phyloP scores from a whole-genome alignment of 1,140 invertebrate genomes.

The Musca vetustissima region DNA sequence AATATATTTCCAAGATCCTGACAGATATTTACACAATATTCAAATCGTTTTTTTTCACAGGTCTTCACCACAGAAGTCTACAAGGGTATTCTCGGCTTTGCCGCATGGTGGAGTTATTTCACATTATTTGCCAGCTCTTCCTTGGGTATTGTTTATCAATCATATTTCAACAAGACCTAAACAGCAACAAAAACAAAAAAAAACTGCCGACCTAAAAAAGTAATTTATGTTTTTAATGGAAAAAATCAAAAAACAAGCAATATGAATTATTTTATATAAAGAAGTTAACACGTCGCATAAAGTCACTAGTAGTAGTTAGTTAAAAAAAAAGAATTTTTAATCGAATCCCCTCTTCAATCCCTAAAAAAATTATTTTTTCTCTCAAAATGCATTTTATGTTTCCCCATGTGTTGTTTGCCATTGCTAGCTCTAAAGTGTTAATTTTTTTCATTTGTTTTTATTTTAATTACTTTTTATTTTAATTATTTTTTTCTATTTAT shows the following conservation, averaged over 20 bases:
- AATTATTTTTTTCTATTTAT: no score
- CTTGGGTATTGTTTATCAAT: conserved; percentile 87
- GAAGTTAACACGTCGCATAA: conserved; percentile 8
- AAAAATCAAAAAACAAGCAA: background rate
- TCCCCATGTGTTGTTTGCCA: no score
- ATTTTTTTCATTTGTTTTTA: no score
- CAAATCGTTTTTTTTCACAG: conserved; percentile 54
- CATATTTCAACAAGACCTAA: conserved; percentile 75
- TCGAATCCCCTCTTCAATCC: no score
- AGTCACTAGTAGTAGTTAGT: conserved; percentile 16
- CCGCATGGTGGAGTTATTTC: conserved; percentile 92
- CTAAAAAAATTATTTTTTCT: background rate
- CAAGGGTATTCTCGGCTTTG: conserved; percentile 84
- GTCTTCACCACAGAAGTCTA: conserved; percentile 87
- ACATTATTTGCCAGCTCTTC: conserved; percentile 83
- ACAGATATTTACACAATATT: no score
- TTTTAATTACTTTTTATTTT: no score
- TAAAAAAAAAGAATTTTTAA: background rate
- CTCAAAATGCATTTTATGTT: no score
- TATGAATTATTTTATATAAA: background rate
- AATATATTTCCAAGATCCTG: no score
- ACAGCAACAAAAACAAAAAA: no score
- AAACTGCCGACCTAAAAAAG: background rate
- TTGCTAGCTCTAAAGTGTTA: no score
- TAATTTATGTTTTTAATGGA: no score